These are phyloP conservation scores for Datnioides undecimradiatus DNA, from an alignment of 2,113 vertebrate genomes.

Conservation along the genomic window DNA sequence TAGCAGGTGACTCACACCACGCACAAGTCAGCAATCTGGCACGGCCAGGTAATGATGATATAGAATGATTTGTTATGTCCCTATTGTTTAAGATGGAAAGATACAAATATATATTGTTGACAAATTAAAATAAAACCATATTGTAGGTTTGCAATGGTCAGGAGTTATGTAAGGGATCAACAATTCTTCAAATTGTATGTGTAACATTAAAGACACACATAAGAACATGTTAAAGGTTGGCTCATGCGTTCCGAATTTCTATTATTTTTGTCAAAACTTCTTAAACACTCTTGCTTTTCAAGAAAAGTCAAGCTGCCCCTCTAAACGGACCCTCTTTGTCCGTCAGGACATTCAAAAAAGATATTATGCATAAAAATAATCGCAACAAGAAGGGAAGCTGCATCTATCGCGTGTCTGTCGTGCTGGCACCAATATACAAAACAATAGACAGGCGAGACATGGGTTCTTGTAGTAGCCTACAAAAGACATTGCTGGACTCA, in stretches of 20 bases:
- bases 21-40: slow-evolving; percentile 61
- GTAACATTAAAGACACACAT: neutral
- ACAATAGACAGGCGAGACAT: slow-evolving; percentile 38
- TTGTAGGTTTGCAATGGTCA: neutral
- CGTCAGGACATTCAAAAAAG: neutral
- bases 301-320: neutral
- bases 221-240: no score
- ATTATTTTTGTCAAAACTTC: neutral
- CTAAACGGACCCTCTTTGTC: neutral
- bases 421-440: slow-evolving; percentile 61
- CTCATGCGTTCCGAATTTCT: neutral
- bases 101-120: neutral
- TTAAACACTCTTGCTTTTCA: neutral
- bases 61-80: slow-evolving; percentile 16
- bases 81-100: slow-evolving; percentile 26
- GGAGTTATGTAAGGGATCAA: neutral
- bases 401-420: slow-evolving; percentile 39
- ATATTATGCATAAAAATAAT: neutral
- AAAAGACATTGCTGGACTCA: slow-evolving; percentile 61
- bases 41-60: slow-evolving; percentile 49
- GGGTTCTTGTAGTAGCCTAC: neutral
- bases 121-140: neutral
- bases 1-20: slow-evolving; percentile 79
- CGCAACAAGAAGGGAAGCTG: neutral
- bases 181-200: neutral